Conservation (phyloP, 2,888 invertebrate species). For the Amblyjoppa fuscipennis region DNA sequence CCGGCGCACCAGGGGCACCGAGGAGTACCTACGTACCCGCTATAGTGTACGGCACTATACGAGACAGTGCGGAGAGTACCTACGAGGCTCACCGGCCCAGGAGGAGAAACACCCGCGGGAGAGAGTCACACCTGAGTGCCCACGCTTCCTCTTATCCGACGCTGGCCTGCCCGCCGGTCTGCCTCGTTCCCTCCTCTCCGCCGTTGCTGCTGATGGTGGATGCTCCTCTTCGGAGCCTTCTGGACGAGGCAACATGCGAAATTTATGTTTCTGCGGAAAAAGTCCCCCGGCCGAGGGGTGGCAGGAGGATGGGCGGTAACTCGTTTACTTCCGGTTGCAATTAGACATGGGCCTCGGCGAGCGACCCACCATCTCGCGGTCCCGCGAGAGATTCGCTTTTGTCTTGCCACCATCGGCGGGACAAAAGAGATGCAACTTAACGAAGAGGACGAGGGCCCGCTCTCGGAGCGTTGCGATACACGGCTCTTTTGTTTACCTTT, state of each 20-base stretch:
- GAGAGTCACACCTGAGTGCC: constrained; percentile 84
- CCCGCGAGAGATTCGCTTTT: background rate
- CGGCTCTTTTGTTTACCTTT: constrained; percentile 59
- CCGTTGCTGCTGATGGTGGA: constrained; percentile 16
- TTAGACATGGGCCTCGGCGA: constrained; percentile 33
- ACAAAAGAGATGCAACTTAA: constrained; percentile 32
- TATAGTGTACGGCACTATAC: constrained; percentile 67
- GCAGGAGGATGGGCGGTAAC: constrained; percentile 36
- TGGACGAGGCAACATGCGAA: constrained; percentile 20
- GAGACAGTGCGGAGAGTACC: constrained; percentile 43
- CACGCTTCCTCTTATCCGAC: constrained; percentile 84
- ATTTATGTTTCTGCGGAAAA: constrained; percentile 14
- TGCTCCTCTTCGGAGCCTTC: constrained; percentile 38
- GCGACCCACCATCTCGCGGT: constrained; percentile 10
- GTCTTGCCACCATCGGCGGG: background rate
- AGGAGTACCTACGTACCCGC: constrained; percentile 67
- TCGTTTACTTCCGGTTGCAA: constrained; percentile 65
- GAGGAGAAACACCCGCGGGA: constrained; percentile 82
- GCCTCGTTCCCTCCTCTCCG: constrained; percentile 65
- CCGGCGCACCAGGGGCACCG: constrained; percentile 43
- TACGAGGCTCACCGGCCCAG: constrained; percentile 63
- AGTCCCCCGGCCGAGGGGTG: constrained; percentile 46
- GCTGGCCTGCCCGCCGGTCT: constrained; percentile 71
- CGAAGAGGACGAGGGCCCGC: constrained; percentile 43
- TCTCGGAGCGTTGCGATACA: constrained; percentile 37